These are phyloP conservation scores for Nothobranchius furzeri DNA, from an alignment of 2,113 vertebrate genomes.

Conservation along the genomic window DNA sequence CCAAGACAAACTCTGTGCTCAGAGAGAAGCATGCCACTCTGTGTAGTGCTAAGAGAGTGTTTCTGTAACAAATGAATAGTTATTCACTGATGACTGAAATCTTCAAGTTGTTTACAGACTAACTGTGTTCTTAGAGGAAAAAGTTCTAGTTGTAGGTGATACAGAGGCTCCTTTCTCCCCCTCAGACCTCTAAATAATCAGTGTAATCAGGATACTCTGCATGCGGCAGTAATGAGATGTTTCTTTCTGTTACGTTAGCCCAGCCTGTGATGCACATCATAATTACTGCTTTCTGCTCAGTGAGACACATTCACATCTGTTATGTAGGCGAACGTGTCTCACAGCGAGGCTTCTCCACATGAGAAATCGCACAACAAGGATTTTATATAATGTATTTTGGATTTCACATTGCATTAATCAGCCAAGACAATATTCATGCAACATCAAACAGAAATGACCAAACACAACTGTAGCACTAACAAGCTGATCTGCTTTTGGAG, in stretches of 20 bases:
- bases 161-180: constrained; percentile 21
- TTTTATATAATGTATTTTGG: constrained; percentile 11
- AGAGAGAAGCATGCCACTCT: background rate
- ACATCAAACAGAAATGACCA: constrained; percentile 4
- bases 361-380: background rate
- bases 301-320: constrained; percentile 44
- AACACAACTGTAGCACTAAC: background rate
- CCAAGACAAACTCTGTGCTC: constrained; percentile 11
- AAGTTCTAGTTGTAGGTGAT: constrained; percentile 1
- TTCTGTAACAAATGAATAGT: constrained; percentile 3
- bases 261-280: constrained; percentile 35
- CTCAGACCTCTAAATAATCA: constrained; percentile 12
- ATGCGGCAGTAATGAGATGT: constrained; percentile 42
- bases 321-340: constrained; percentile 29
- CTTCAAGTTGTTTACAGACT: background rate
- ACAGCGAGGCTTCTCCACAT: constrained; percentile 5
- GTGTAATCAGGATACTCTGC: constrained; percentile 25
- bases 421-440: background rate
- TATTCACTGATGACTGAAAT: constrained; percentile 5
- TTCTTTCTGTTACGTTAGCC: constrained; percentile 12
- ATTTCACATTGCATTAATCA: background rate
- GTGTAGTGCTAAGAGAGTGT: background rate
- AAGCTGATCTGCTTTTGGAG: too few relatives aligned
- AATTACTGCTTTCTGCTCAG: constrained; percentile 43
- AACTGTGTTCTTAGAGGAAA: constrained; percentile 4